Conservation (phyloP, 2,797 vertebrate species). For the Chloroceryle inda region DNA sequence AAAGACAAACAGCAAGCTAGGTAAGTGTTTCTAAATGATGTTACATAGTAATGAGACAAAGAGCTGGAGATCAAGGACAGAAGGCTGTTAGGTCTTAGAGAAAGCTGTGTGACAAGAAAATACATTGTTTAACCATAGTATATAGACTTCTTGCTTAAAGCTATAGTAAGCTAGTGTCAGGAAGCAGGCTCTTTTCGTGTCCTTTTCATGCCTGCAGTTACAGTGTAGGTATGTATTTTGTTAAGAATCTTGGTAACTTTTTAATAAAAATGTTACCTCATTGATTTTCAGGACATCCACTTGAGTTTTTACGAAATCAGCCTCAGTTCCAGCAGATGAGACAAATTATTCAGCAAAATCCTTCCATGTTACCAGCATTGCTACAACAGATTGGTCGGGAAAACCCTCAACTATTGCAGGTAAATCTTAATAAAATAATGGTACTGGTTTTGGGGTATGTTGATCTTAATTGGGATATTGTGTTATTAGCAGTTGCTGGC, state of each 20-base stretch:
- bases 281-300: conserved; percentile 87
- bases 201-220: neutral
- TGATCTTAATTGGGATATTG: neutral
- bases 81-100: neutral
- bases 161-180: neutral
- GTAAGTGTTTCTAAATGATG: neutral
- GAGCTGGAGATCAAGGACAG: neutral
- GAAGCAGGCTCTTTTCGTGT: neutral
- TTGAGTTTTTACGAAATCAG: conserved; percentile 94
- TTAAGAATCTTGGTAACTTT: neutral
- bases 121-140: neutral
- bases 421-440: conserved; percentile 58
- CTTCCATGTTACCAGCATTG: conserved; percentile 91
- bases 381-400: conserved; percentile 96
- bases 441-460: neutral
- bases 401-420: conserved; percentile 95
- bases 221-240: neutral
- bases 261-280: neutral
- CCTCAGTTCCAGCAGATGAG: conserved; percentile 97
- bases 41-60: neutral
- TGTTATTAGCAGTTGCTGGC: neutral
- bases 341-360: conserved; percentile 97
- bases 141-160: neutral
- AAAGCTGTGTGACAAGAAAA: neutral
- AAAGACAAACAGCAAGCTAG: neutral